These are phyloP conservation scores for Mechanitis messenoides DNA, from an alignment of 2,888 invertebrate species.

Conservation along the genomic window DNA sequence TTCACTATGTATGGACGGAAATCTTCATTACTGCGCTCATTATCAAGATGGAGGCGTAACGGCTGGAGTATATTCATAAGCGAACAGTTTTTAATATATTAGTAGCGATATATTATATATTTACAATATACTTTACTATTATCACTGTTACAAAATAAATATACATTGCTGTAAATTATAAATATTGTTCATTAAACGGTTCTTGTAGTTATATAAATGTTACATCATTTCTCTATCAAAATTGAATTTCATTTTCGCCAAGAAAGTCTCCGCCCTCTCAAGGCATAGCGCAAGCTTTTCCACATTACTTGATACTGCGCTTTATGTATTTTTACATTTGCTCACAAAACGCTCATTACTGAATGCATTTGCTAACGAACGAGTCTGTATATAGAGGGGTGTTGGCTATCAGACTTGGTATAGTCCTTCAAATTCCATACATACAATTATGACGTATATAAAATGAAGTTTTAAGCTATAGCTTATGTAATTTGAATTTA, in stretches of 20 bases:
- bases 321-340: conserved; percentile 65
- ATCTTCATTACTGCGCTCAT: conserved; percentile 46
- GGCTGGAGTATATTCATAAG: conserved; percentile 1
- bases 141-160: too few species aligned
- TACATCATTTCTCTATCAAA: background rate
- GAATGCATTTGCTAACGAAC: conserved; percentile 70
- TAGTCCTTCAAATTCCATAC: background rate
- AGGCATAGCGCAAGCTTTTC: conserved; percentile 9
- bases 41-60: conserved; percentile 38
- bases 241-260: background rate
- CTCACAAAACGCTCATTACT: conserved; percentile 65
- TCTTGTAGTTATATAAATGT: background rate
- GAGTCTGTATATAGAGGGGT: conserved; percentile 37
- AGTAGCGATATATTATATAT: too few species aligned
- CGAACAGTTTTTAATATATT: background rate
- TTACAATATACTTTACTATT: too few species aligned
- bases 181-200: too few species aligned
- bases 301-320: conserved; percentile 43
- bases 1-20: conserved; percentile 8
- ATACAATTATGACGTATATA: background rate
- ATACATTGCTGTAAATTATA: too few species aligned
- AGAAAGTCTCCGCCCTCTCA: background rate
- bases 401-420: background rate
- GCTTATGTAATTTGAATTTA: too few species aligned
- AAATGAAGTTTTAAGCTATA: too few species aligned